Evolutionary conservation across 2,888 invertebrate genomes (phyloP).

Genomic region (Pseudococcus jackbeardsleyi): DNA sequence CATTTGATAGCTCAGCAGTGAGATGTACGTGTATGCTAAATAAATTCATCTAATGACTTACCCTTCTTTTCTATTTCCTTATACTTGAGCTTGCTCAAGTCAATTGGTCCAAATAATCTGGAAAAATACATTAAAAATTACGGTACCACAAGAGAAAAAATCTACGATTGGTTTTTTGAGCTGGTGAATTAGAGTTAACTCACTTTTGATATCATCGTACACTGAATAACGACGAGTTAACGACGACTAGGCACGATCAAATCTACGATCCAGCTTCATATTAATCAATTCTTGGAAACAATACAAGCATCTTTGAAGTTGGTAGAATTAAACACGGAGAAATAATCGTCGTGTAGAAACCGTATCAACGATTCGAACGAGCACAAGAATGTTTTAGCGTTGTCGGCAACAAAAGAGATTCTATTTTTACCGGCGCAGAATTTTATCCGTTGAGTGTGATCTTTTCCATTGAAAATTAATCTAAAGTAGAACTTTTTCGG

Average conservation of each 20-base stretch:
- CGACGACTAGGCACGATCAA: not conserved
- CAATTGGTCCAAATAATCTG: not conserved
- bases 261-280: not conserved
- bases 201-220: not conserved
- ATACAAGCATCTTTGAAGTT: constrained; percentile 88
- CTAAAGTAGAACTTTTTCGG: constrained; percentile 85
- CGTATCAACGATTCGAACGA: constrained; percentile 89
- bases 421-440: constrained; percentile 77
- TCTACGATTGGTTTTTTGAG: not conserved
- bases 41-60: not conserved
- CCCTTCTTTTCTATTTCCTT: not conserved
- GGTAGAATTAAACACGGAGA: constrained; percentile 84
- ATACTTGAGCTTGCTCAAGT: not conserved
- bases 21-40: not conserved
- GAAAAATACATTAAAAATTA: not conserved
- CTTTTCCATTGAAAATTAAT: constrained; percentile 86
- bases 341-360: constrained; percentile 90
- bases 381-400: constrained; percentile 77
- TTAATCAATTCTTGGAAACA: constrained; percentile 14
- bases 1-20: not conserved
- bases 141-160: not conserved
- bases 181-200: not conserved
- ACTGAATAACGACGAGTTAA: not conserved
- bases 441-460: constrained; percentile 84
- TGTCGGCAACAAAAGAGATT: constrained; percentile 73